Base-by-base conservation (phyloP, 1,140 invertebrate genomes). In the Drosophila nigromelanica region DNA sequence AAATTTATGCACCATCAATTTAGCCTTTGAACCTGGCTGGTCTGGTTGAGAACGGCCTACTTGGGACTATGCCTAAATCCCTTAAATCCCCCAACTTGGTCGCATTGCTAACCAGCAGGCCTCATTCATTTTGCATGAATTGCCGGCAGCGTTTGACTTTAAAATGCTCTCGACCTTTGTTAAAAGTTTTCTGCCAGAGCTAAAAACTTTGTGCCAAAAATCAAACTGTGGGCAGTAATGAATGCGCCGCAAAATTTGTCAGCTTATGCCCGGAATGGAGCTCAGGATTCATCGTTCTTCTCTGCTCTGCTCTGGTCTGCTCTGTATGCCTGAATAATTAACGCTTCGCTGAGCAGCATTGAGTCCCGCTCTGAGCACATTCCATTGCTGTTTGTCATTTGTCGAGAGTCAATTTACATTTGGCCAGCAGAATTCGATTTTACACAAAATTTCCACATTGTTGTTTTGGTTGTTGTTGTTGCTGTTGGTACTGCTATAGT, bases 1-100 rank as follows among this genome's bases (percentile, higher is more conserved):
- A 80, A 85, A 86, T 86, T 87, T 87, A 86, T 86, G 82, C 83
- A 68, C 64, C 72, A 87, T 89, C 82, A 86, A 68, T 89, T 86
- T 64, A 58, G 60, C 48, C 82, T 72, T 85, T 76, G 71, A 66
- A 76, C 58, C 76, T 21, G 42, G 45, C 12, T 42, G 55, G 21
- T 42, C 66, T 83, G 15, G 40, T 14, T 24, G 51, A 21, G 42
- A 33, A n/a, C 51, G 14, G 59, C 14, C 52, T 52, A 48, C 21
- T 54, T 35, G 50, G 39, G 40, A 40, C 45, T 80, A 59, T 68
- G 47, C 27, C 30, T 35, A 73, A 86, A 86, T 78, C 83, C 83
- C 82, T 59, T 73, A 82, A 86, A 89, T 73, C 78, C 78, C 50
- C 42, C 76, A 81, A 68, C 75, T 78, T 83, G 40, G 40, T 45